phyloP scores from a whole-genome alignment of 1,140 invertebrate genomes.

The Doryteuthis pealeii region DNA sequence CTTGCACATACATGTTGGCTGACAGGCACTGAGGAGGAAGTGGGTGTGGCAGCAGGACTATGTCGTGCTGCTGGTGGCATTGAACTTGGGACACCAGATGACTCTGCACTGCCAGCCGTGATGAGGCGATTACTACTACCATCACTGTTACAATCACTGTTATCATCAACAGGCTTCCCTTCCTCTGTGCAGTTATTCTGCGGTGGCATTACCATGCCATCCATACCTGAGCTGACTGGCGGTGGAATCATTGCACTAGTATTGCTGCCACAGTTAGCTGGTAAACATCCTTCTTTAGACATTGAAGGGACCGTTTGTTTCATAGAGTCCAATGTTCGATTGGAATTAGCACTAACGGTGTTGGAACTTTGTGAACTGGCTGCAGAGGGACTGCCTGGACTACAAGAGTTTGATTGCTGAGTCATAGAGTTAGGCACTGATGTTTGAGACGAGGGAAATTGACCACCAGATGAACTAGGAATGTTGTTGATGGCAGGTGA shows the following conservation, averaged over 20 bases:
- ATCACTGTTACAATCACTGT: slow-evolving; percentile 9
- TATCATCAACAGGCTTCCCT: not conserved
- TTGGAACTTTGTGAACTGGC: not conserved
- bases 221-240: not conserved
- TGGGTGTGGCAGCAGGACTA: slow-evolving; percentile 19
- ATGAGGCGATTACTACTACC: not conserved
- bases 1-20: slow-evolving; percentile 6
- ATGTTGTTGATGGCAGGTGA: slow-evolving; percentile 35
- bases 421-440: slow-evolving; percentile 40
- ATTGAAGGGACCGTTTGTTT: not conserved
- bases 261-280: not conserved
- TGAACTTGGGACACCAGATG: slow-evolving; percentile 30
- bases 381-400: not conserved
- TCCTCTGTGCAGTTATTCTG: not conserved
- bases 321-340: slow-evolving; percentile 6
- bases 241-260: not conserved
- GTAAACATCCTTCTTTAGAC: not conserved
- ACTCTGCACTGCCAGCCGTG: slow-evolving; percentile 15
- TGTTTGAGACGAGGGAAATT: slow-evolving; percentile 38
- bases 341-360: slow-evolving; percentile 8
- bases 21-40: slow-evolving; percentile 25
- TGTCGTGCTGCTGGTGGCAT: slow-evolving; percentile 25
- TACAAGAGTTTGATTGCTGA: slow-evolving; percentile 10
- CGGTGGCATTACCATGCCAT: not conserved
- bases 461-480: slow-evolving; percentile 42